These are phyloP conservation scores for Amazona ochrocephala DNA, from an alignment of 2,797 vertebrate genomes.

Conservation along the genomic window DNA sequence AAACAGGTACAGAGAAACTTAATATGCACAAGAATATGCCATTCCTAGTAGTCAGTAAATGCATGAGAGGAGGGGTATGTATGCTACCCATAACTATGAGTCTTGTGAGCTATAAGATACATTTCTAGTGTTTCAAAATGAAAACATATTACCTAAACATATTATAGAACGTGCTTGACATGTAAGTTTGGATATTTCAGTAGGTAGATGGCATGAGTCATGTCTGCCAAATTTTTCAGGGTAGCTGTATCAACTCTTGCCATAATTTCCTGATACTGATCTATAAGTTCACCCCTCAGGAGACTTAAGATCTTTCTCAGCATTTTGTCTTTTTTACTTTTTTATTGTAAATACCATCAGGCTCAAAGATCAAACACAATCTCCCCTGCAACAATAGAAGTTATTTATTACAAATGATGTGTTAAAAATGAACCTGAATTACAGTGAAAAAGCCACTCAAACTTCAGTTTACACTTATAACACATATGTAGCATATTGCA, in stretches of 20 bases:
- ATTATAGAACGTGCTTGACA: slow-evolving; percentile 20
- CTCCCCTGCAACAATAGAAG: neutral
- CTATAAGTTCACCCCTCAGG: neutral
- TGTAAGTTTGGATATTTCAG: slow-evolving; percentile 24
- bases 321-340: slow-evolving; percentile 1
- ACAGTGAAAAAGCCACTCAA: neutral
- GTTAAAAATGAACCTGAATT: neutral
- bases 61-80: neutral
- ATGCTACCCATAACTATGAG: neutral
- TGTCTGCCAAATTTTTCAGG: neutral
- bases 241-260: neutral
- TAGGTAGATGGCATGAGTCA: neutral
- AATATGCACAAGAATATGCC: neutral
- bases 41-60: neutral
- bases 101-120: neutral
- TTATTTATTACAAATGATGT: slow-evolving; percentile 22
- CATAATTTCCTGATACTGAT: neutral
- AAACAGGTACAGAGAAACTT: neutral
- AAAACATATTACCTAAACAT: neutral
- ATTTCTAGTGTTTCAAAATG: neutral
- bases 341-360: slow-evolving; percentile 23
- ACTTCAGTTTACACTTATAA: neutral
- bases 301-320: neutral
- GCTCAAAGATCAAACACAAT: neutral
- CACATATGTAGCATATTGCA: neutral